Percentiles rank a stretch among this genome's conserved stretches.
Evolutionary conservation across 2,113 vertebrate genomes (phyloP).

Genomic region (Aphyosemion australe): DNA sequence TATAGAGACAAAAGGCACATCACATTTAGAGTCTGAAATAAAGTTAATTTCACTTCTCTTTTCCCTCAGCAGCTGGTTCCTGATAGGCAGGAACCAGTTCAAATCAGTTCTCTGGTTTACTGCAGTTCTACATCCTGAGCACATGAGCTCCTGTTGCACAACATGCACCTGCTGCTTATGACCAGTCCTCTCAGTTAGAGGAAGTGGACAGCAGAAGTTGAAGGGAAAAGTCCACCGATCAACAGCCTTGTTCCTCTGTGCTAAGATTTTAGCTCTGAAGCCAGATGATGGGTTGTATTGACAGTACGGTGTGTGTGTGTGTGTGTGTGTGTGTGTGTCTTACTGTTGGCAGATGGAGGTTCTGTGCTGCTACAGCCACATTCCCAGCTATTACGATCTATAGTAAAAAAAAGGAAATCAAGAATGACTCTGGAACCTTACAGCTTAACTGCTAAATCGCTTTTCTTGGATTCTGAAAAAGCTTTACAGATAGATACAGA

Average conservation of each 20-base stretch:
- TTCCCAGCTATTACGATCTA: constrained; percentile 72
- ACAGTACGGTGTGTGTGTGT: no score
- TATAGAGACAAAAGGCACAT: background rate
- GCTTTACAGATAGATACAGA: no score
- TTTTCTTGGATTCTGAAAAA: no score
- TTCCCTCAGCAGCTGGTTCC: constrained; percentile 1
- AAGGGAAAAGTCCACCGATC: background rate
- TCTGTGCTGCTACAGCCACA: constrained; percentile 72
- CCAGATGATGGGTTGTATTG: no score
- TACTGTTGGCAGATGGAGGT: constrained; percentile 72
- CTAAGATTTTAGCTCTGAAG: no score
- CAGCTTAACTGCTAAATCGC: no score
- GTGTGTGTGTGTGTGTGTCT: constrained; percentile 29
- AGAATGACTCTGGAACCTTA: background rate
- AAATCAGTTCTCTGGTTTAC: background rate
- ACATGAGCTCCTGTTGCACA: background rate
- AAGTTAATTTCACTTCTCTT: constrained; percentile 3
- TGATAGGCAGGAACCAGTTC: background rate
- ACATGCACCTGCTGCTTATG: background rate
- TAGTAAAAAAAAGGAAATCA: background rate
- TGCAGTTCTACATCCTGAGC: background rate
- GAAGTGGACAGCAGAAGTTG: no score
- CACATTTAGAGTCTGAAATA: background rate
- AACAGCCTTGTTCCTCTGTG: background rate
- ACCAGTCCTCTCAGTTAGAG: background rate